Conservation (phyloP, 2,113 vertebrate genomes). For the Furnarius figulus region DNA sequence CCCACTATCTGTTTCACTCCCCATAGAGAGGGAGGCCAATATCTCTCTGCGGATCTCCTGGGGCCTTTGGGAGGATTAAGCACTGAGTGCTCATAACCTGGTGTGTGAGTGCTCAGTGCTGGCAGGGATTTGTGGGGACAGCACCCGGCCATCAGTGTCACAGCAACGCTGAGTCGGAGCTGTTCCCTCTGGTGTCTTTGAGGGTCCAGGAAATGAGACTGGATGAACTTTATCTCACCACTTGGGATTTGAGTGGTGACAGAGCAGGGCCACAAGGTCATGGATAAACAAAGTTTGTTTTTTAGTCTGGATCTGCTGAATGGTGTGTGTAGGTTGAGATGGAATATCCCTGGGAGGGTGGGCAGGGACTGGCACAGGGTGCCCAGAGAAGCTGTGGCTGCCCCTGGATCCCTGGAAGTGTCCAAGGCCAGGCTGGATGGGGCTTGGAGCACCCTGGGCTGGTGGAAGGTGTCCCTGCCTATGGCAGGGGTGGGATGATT, state of each 20-base stretch:
- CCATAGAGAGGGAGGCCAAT: neutral
- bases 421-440: neutral
- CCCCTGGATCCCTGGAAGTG: neutral
- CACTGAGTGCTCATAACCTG: neutral
- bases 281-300: neutral
- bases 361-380: neutral
- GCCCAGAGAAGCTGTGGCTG: neutral
- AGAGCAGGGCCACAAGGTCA: neutral
- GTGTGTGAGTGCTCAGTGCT: neutral
- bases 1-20: neutral
- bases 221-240: neutral
- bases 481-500: neutral
- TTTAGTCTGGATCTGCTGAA: neutral
- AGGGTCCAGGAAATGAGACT: accelerated
- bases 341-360: neutral
- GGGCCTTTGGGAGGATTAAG: neutral
- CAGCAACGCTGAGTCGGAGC: neutral
- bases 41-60: neutral
- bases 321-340: accelerated
- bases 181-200: neutral
- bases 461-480: neutral
- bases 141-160: accelerated
- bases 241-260: neutral
- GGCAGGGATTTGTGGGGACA: accelerated
- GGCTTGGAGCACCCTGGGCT: neutral